A percentile compares a stretch with the other conserved stretches of the same genome.
phyloP scores from a whole-genome alignment of 2,888 invertebrate species.

The Pristionchus japonicus region DNA sequence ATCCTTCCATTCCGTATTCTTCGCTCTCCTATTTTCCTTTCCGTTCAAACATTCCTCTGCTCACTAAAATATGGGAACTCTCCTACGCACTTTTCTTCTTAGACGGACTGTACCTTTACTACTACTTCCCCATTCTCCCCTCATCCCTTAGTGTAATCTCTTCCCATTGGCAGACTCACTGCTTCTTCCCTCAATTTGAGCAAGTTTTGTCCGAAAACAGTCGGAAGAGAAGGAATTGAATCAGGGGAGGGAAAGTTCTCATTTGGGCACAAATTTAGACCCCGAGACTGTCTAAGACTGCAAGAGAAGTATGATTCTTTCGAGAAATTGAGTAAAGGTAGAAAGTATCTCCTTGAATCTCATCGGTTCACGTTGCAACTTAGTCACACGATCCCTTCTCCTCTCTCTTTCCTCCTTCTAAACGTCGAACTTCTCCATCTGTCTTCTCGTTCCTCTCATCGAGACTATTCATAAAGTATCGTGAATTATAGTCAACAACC shows the following conservation, averaged over 20 bases:
- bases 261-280: neutral
- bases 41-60: neutral
- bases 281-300: neutral
- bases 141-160: neutral
- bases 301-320: neutral
- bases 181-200: neutral
- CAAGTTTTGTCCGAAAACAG: neutral
- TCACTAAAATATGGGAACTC: slow-evolving; percentile 17
- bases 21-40: slow-evolving; percentile 39
- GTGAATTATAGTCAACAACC: neutral
- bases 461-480: neutral
- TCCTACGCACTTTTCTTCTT: neutral
- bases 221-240: slow-evolving; percentile 10
- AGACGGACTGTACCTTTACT: too few relatives aligned
- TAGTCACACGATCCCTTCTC: neutral
- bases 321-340: neutral
- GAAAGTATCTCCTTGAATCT: neutral
- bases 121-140: neutral
- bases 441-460: neutral
- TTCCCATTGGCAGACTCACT: neutral
- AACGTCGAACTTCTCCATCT: neutral
- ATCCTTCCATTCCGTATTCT: slow-evolving; percentile 27
- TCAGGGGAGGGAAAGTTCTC: neutral
- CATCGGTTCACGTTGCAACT: neutral
- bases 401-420: slow-evolving; percentile 3